Conservation (phyloP, 2,113 vertebrate species). For the Vicugna pacos region DNA sequence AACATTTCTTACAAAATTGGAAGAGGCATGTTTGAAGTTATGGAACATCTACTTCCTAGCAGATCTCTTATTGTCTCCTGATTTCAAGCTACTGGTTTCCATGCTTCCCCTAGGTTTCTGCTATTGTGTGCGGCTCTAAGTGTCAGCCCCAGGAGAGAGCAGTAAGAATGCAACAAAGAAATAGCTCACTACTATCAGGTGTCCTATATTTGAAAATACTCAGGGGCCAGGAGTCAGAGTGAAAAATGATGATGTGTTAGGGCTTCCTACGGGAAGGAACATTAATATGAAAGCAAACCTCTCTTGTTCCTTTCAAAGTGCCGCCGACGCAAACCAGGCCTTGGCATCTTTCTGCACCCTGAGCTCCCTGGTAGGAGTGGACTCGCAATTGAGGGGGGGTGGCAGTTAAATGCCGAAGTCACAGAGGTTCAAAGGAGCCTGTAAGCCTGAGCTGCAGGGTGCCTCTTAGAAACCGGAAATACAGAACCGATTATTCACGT, state of each 20-base stretch:
- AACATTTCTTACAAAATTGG: conserved; percentile 44
- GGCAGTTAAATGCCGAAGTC: conserved; percentile 58
- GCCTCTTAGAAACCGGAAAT: conserved; percentile 69
- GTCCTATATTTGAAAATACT: conserved; percentile 71
- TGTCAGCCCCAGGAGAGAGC: conserved; percentile 64
- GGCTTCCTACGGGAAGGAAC: background rate
- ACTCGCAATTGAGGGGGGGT: background rate
- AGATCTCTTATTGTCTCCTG: conserved; percentile 74
- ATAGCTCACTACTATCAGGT: conserved; percentile 65
- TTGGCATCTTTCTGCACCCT: conserved; percentile 78
- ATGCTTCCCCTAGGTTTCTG: conserved; percentile 79
- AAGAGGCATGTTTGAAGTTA: conserved; percentile 69
- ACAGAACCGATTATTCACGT: conserved; percentile 56
- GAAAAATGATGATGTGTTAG: conserved; percentile 62
- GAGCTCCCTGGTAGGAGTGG: conserved; percentile 35
- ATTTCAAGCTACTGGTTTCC: conserved; percentile 77
- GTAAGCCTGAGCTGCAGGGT: conserved; percentile 23
- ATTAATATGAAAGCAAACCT: conserved; percentile 49
- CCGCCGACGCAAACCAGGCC: conserved; percentile 37
- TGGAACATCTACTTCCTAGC: conserved; percentile 79
- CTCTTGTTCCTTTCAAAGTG: conserved; percentile 57
- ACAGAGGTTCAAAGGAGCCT: conserved; percentile 76
- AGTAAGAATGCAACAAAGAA: conserved; percentile 48
- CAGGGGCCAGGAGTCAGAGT: conserved; percentile 77
- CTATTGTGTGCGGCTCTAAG: conserved; percentile 76